Evolutionary conservation across 2,113 vertebrate species (phyloP).

Genomic region (Crotalus helleri): DNA sequence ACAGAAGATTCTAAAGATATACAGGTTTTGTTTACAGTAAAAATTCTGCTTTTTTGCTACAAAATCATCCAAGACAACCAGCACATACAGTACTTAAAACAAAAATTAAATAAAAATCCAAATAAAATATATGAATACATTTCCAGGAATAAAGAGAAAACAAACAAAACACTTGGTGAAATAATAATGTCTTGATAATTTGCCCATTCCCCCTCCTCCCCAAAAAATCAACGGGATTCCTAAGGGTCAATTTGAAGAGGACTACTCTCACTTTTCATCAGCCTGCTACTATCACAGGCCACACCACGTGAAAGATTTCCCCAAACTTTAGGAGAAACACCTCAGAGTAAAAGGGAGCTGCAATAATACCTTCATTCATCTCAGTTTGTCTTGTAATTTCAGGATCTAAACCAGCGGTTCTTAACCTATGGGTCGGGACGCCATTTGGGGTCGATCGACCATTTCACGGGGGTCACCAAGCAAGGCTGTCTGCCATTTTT

Average conservation of each 20-base stretch:
- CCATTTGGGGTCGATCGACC: too few relatives aligned
- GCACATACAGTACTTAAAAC: neutral
- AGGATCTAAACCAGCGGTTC: neutral
- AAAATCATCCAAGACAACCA: neutral
- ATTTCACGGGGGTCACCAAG: too few relatives aligned
- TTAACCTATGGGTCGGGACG: too few relatives aligned
- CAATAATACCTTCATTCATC: neutral
- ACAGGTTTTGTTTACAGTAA: neutral
- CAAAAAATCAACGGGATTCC: neutral
- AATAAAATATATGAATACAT: neutral
- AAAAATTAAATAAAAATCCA: neutral
- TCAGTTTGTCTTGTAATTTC: neutral
- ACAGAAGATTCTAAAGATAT: too few relatives aligned
- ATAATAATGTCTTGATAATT: neutral
- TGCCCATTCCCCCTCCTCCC: accelerated
- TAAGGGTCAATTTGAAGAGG: neutral
- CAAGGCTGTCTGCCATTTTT: too few relatives aligned
- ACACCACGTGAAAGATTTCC: neutral
- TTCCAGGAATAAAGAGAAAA: neutral
- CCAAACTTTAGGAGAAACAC: neutral
- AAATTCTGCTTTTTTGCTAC: neutral
- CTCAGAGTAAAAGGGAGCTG: neutral
- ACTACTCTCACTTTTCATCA: neutral
- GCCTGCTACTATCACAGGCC: neutral
- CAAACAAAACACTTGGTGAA: neutral